Base-by-base conservation (phyloP, 2,113 vertebrate genomes). In the Marcusenius ussheri region DNA sequence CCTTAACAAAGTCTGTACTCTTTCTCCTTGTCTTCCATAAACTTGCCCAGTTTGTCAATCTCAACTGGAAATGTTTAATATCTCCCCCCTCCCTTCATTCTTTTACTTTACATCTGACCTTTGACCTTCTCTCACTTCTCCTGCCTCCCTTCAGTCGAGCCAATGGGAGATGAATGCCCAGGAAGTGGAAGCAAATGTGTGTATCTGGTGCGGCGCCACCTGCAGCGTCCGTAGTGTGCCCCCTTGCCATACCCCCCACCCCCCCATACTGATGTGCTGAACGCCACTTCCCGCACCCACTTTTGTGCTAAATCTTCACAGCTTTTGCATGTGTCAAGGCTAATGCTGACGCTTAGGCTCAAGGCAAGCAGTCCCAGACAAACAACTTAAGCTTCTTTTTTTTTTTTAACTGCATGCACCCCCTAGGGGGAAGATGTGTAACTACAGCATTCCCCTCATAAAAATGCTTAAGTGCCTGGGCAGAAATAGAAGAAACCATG, bases 181-280 rank as follows among this genome's bases (percentile, higher is more conserved):
- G 98, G 97, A 97, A 98, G 96, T 97, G 98, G 97, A 98, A 96
- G 95, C 96, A 99, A 99, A 99, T 99, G 98, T 99, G 97, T 99
- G 98, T 99, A 98, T 98, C 93, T 93, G 50, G 95, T 95, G 93
- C 94, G 94, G 89, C 93, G 93, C 91, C 90, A 83, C 90, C 93
- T 93, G 93, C 94, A 93, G 91, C 92, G 90, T 92, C 66, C 92
- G 87, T 91, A 45, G 87, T 46, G 42, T 45, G 0, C 21, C 21
- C 80, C 42, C 80, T 9, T 83, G 19, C 46, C 10, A 27, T 27
- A 66, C 62, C n/a, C 58, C 66, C 39, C 45, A 92, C 91, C 91
- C 92, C 92, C 94, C 94, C 89, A 90, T 92, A 91, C 90, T 85
- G 89, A 94, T 21, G 93, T 93, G 95, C 91, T 93, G 91, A 92